Evolutionary conservation across 2,888 invertebrate genomes (phyloP), one percentile per base, ranked within the genome.

Genomic region (Merodon equestris): DNA sequence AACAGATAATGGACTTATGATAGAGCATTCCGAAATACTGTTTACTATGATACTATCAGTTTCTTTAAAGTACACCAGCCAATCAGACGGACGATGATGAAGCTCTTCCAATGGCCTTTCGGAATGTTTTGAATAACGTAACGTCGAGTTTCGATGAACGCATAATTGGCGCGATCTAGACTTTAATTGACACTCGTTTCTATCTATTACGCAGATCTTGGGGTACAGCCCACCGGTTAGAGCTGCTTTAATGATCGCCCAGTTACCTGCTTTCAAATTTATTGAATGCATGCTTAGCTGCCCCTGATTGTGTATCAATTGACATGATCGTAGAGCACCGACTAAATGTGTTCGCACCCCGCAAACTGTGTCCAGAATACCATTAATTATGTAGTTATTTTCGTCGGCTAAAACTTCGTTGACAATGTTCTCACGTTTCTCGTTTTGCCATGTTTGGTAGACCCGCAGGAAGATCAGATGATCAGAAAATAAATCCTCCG

Each of bases 171-270:
- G 67, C 17, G 70, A 54, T 40, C 90, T 93, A 85, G 94, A 93
- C 53, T 93, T 90, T 13, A 95, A 86, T 1, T 91, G 90, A 18
- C 89, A 88, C 19, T 91, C 90, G 14, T 91, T 91, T 15, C 92
- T 87, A 85, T 94, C 93, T 0, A 94, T 92, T 15, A 93, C 90
- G 60, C 95, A 94, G 56, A 98, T 88, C 83, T 95, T 95, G 0
- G 98, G 98, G 88, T 97, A 98, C 73, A 95, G 90, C 0, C 97
- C 97, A n/a, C 94, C 94, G 40, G 93, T 93, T 19, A 98, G 90
- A 0, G 96, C 95, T 0, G 96, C 97, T 88, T 98, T 98, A 0
- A 98, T 94, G 27, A 97, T 92, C 1, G 96, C 93, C 97, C 97
- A 98, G 87, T 94, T 95, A 84, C 95, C 94, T 0, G 96, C 94